Evolutionary conservation across 2,888 invertebrate genomes (phyloP), one percentile per base, ranked within the genome.

Genomic region (Omphaloscelis lunosa): DNA sequence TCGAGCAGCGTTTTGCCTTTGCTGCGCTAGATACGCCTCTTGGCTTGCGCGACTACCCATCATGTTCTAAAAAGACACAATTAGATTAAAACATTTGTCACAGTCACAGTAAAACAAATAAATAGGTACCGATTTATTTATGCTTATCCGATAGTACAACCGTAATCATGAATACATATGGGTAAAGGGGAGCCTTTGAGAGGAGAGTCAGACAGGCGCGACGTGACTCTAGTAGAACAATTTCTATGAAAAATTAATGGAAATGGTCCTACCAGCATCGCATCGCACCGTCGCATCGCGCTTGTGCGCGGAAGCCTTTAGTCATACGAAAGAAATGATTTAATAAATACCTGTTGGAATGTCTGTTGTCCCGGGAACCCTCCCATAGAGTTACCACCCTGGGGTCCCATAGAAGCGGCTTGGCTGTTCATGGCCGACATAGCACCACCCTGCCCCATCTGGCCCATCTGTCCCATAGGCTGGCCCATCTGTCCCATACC

Each of bases 1-100:
- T 58, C 98, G 95, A 2, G 97, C 95, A 2, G 97, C 95, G 75
- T 96, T 97, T 87, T 97, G 97, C 91, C 97, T 95, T 88, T 97
- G 97, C 83, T 97, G 97, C 51, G 97, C 97, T 89, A 97, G 94
- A 86, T 97, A 97, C 2, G 96, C 96, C 84, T 97, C 97, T 87
- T 97, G 97, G 72, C 94, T 97, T 34, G 97, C 92, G 39, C 97
- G 97, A 11, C 97, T 97, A 69, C 96, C 96, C 97, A 97, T 97
- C 97, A 97, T 97, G 86, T 97, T 97, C 94, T 97, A 94, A 65
- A 97, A 96, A 86, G 90, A 94, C 1, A 56, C 2, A 69, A 58
- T 59, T n/a, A 63, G 0, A 56, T 53, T 27, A 62, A 9, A 79
- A 63, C 17, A 6, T 48, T 5, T 1, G 1, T 56, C 9, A 48